Evolutionary conservation across 2,797 vertebrate species (phyloP).

Genomic region (Limosa lapponica): DNA sequence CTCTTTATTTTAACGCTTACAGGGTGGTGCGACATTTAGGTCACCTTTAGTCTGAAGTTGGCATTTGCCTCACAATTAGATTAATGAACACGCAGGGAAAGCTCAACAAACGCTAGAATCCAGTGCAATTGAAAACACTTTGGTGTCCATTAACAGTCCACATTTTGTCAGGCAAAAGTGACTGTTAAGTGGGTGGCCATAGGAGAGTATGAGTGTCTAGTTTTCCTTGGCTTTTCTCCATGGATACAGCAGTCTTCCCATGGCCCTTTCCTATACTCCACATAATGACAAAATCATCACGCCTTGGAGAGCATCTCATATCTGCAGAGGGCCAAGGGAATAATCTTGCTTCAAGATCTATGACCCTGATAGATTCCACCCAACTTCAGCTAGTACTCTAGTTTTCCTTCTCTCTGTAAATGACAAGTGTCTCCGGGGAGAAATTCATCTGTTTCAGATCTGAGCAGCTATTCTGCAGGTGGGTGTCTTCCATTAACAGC

Average conservation of each 20-base stretch:
- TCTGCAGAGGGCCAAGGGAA: not conserved
- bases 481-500: not conserved
- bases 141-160: not conserved
- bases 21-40: constrained; percentile 58
- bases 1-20: constrained; percentile 63
- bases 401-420: not conserved
- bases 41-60: constrained; percentile 69
- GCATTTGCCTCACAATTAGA: constrained; percentile 70
- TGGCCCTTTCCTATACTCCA: not conserved
- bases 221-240: not conserved
- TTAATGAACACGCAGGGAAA: constrained; percentile 70
- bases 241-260: not conserved
- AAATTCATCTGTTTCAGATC: not conserved
- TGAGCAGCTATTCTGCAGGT: not conserved
- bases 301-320: accelerated
- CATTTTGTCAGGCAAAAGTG: not conserved
- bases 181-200: not conserved
- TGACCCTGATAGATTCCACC: not conserved
- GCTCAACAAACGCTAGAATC: constrained; percentile 56
- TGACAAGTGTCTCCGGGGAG: not conserved
- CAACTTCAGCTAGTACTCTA: not conserved
- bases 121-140: constrained; percentile 32
- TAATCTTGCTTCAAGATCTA: not conserved
- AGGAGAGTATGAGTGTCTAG: accelerated
- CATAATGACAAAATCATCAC: not conserved